Base-by-base conservation (phyloP, 1,140 invertebrate genomes). In the Drosophila nigromelanica region DNA sequence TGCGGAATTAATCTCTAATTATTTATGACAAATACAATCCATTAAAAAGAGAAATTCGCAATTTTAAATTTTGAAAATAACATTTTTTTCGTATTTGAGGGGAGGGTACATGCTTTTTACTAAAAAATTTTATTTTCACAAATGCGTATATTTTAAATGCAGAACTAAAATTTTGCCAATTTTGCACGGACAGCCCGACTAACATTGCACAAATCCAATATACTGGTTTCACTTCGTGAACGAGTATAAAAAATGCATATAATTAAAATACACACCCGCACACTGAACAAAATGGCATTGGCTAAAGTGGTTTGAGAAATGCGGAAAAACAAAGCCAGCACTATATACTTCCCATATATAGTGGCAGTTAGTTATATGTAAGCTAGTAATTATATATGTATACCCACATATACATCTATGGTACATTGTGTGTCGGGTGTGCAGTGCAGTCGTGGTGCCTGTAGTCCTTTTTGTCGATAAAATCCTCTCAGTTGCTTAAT, bases 401-500 rank as follows among this genome's bases (percentile, higher is more conserved):
- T 4, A 27, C 3, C 1, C 3, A 27, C 24, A 27, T 27, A 27
- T 8, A 21, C 45, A 40, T 73, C 18, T 68, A n/a, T 51, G 27
- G 37, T 27, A 43, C 33, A 59, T 40, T 42, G 43, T 63, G 67
- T 54, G 67, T 54, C 55, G 43, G 77, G 56, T 55, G 27, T 50
- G 33, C n/a, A 30, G n/a, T 76, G 71, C 67, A 73, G 67, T 37
- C 18, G 60, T 15, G 21, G 40, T 24, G 51, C 54, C 50, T 30
- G 33, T 18, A 42, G 56, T 63, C 77, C 81, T 74, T 80, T 74
- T 70, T 81, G 83, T 73, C 80, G 76, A 83, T 89, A 33, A 89
- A 89, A 89, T 89, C 76, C 83, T 66, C 85, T 83, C 83, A 63
- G 83, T 80, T 78, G 83, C 83, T 83, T 89, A 89, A 89, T 87